Percentiles rank a stretch among this genome's conserved stretches.
phyloP scores from a whole-genome alignment of 2,797 vertebrate species.

The Gallirallus australis region DNA sequence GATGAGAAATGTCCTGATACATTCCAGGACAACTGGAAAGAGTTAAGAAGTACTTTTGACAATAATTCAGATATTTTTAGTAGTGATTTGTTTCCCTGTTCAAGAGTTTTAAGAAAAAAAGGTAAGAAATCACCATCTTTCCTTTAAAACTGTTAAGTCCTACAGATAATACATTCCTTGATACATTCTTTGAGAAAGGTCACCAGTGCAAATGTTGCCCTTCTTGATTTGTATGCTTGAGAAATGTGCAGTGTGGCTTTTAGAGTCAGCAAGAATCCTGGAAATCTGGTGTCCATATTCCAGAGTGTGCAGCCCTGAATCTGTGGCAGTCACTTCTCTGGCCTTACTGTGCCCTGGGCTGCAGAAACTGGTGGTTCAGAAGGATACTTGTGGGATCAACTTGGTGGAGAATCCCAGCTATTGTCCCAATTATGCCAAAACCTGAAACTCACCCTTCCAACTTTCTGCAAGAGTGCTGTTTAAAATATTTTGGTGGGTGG shows the following conservation, averaged over 20 bases:
- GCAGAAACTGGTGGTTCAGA: background rate
- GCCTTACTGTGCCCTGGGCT: background rate
- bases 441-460: background rate
- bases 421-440: background rate
- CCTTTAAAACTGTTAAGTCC: background rate
- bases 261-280: background rate
- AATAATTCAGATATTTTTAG: constrained; percentile 7
- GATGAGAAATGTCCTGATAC: background rate
- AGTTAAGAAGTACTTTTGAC: background rate
- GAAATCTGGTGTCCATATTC: background rate
- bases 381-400: background rate
- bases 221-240: background rate
- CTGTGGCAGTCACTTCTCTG: accelerated
- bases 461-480: background rate
- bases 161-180: background rate
- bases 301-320: background rate
- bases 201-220: background rate
- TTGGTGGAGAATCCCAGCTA: background rate
- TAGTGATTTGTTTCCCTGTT: background rate
- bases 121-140: constrained; percentile 38
- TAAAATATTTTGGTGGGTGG: background rate
- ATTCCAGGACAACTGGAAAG: constrained; percentile 24
- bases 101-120: background rate
- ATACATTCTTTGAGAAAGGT: background rate
- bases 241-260: background rate